phyloP scores from a whole-genome alignment of 1,140 invertebrate genomes.

The Cyphomyrmex costatus region DNA sequence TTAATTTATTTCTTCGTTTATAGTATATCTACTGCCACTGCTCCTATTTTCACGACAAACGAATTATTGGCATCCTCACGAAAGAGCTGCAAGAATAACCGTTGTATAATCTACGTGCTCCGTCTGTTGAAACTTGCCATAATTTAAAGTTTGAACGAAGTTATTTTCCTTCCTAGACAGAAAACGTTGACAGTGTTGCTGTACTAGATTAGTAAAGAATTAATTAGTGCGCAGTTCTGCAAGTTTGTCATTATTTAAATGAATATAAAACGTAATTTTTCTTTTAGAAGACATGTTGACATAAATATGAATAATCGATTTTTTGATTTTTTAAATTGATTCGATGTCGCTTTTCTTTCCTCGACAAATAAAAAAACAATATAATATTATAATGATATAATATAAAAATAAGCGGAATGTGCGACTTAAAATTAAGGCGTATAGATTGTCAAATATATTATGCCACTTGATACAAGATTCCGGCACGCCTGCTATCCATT shows the following conservation, averaged over 20 bases:
- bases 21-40: neutral
- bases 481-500: slow-evolving; percentile 45
- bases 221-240: slow-evolving; percentile 27
- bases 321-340: neutral
- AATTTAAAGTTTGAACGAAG: slow-evolving; percentile 41
- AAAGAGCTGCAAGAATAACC: slow-evolving; percentile 44
- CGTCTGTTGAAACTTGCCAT: slow-evolving; percentile 19
- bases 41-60: slow-evolving; percentile 36
- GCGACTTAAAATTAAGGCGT: neutral
- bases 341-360: no score
- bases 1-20: slow-evolving; percentile 36
- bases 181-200: neutral
- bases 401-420: neutral
- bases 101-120: slow-evolving; percentile 9
- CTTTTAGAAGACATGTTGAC: neutral
- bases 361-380: neutral
- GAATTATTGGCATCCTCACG: slow-evolving; percentile 52
- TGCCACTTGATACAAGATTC: slow-evolving; percentile 37
- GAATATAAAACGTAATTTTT: neutral
- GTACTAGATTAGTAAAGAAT: slow-evolving; percentile 5
- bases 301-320: slow-evolving; percentile 13
- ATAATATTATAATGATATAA: no score
- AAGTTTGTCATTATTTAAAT: slow-evolving; percentile 17
- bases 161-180: slow-evolving; percentile 26
- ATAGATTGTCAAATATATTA: slow-evolving; percentile 29